phyloP scores from a whole-genome alignment of 2,888 invertebrate species.

The Molanna angustata region DNA sequence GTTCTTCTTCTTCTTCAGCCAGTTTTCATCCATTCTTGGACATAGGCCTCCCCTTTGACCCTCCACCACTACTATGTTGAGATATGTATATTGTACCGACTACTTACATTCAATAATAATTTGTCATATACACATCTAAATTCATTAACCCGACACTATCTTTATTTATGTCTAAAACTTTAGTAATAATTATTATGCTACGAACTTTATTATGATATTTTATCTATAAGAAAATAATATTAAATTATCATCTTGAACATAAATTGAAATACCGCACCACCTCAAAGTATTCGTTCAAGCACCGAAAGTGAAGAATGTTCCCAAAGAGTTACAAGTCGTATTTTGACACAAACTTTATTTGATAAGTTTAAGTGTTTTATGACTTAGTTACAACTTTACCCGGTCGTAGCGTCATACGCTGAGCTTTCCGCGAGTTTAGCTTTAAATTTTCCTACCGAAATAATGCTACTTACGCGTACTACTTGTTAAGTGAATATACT shows the following conservation, averaged over 20 bases:
- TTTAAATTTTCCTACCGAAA: constrained; percentile 11
- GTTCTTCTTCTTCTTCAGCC: no score
- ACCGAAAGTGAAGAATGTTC: constrained; percentile 8
- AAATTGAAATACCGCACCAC: constrained; percentile 1
- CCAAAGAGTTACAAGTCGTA: constrained; percentile 12
- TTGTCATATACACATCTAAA: no score
- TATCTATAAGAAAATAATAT: no score
- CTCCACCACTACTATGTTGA: no score
- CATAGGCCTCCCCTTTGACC: no score
- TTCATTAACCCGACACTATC: no score
- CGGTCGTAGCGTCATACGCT: constrained; percentile 8
- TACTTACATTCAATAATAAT: no score
- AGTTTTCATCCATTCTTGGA: no score
- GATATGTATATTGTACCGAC: no score
- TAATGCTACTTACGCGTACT: neutral
- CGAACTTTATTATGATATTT: no score
- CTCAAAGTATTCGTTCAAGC: neutral
- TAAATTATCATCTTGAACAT: neutral
- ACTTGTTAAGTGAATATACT: neutral
- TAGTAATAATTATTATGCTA: no score
- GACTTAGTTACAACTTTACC: constrained; percentile 32
- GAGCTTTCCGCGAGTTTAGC: constrained; percentile 4
- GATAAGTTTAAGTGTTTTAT: constrained; percentile 34
- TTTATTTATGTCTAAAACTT: no score
- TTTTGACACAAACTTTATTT: constrained; percentile 32